Conservation (phyloP, 2,888 invertebrate genomes). For the Apamea monoglypha region DNA sequence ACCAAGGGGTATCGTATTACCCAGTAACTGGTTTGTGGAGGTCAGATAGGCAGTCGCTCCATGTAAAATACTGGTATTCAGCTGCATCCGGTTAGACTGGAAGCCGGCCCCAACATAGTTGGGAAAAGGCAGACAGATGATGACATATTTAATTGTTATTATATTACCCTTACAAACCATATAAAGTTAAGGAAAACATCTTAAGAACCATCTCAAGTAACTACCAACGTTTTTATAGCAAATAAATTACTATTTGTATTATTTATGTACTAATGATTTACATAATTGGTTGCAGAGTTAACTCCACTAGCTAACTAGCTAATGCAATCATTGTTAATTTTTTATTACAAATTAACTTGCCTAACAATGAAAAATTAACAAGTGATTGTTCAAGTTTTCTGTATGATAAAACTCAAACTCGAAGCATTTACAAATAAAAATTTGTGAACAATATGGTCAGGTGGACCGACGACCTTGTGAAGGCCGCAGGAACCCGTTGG, state of each 20-base stretch:
- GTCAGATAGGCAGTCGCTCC: no score
- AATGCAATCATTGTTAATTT: not conserved
- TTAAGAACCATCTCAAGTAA: not conserved
- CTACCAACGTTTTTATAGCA: conserved; percentile 3
- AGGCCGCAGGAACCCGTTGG: no score
- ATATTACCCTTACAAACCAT: not conserved
- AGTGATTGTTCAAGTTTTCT: not conserved
- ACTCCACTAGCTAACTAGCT: not conserved
- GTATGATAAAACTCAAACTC: no score
- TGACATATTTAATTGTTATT: not conserved
- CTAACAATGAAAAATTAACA: not conserved
- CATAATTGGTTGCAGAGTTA: not conserved
- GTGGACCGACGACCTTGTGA: no score
- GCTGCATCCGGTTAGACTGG: no score
- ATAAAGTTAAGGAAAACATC: conserved; percentile 4
- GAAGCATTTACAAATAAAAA: no score
- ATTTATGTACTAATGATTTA: not conserved
- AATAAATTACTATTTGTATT: conserved; percentile 1
- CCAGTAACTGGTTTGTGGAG: no score
- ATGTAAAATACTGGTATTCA: no score
- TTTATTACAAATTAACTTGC: not conserved
- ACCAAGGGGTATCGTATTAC: no score
- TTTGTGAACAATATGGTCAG: no score
- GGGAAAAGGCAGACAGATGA: no score
- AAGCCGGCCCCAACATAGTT: no score